Evolutionary conservation across 2,888 invertebrate genomes (phyloP).

Genomic region (Idaea dimidiata): DNA sequence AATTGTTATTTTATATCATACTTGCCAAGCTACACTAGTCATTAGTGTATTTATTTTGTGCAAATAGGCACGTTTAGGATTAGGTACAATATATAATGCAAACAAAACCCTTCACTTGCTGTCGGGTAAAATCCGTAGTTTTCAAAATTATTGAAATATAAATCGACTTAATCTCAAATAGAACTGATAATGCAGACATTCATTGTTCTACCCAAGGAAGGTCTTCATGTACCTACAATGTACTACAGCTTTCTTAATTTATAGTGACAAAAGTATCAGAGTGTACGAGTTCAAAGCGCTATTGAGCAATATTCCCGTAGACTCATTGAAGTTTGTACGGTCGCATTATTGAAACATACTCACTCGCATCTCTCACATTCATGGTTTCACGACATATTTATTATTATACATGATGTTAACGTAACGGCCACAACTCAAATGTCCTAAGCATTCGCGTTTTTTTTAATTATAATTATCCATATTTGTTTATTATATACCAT

Average conservation of each 20-base stretch:
- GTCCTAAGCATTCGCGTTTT: not conserved
- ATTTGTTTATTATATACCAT: not conserved
- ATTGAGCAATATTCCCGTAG: constrained; percentile 25
- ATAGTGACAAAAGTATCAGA: constrained; percentile 11
- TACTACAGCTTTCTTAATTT: constrained; percentile 14
- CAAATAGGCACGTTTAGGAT: no score
- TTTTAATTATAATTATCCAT: not conserved
- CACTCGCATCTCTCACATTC: constrained; percentile 15
- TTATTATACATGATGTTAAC: not conserved
- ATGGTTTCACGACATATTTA: not conserved
- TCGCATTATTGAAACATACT: constrained; percentile 42
- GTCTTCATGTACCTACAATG: not conserved
- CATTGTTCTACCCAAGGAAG: no score
- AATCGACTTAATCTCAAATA: no score
- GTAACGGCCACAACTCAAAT: not conserved
- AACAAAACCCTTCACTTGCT: no score
- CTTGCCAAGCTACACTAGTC: no score
- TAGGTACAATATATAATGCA: no score
- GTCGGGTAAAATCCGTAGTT: no score
- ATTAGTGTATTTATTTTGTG: no score
- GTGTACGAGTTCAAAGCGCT: constrained; percentile 15
- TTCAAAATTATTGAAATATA: no score
- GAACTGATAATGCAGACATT: no score
- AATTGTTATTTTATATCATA: no score
- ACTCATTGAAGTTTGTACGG: constrained; percentile 22